Conservation (phyloP, 2,113 vertebrate species). For the Pollimyrus isidori region DNA sequence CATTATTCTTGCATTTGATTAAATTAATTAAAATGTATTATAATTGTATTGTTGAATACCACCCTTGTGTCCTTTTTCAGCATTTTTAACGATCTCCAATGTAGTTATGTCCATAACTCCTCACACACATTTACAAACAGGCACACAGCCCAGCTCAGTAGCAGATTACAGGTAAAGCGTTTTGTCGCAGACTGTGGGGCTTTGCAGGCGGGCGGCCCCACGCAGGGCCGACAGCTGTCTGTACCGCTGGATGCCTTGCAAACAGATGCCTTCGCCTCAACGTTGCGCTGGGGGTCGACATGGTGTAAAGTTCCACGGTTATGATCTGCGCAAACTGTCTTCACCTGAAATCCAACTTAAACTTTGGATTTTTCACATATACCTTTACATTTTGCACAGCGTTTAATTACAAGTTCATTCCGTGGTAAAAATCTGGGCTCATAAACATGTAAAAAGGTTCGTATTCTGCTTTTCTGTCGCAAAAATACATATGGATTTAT, state of each 20-base stretch:
- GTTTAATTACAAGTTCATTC: not conserved
- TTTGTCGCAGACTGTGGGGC: not conserved
- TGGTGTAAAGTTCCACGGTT: not conserved
- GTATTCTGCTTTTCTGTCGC: not conserved
- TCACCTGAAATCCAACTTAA: not conserved
- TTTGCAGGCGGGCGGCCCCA: not conserved
- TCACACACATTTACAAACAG: not conserved
- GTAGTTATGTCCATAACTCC: not conserved
- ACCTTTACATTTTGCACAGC: not conserved
- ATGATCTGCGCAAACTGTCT: not conserved
- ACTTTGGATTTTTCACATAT: not conserved
- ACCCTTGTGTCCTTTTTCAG: not conserved
- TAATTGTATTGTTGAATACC: not conserved
- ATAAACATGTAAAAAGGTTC: not conserved
- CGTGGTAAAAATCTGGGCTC: not conserved
- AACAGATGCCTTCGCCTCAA: not conserved
- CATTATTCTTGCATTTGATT: not conserved
- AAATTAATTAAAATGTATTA: not conserved
- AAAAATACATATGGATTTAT: not conserved
- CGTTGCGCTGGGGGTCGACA: not conserved
- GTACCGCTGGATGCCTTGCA: not conserved
- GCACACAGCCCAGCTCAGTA: not conserved
- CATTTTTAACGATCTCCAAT: not conserved
- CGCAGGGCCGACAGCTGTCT: constrained; percentile 7
- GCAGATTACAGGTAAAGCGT: constrained; percentile 4